phyloP scores from a whole-genome alignment of 1,140 invertebrate species.

The Coelopa frigida region DNA sequence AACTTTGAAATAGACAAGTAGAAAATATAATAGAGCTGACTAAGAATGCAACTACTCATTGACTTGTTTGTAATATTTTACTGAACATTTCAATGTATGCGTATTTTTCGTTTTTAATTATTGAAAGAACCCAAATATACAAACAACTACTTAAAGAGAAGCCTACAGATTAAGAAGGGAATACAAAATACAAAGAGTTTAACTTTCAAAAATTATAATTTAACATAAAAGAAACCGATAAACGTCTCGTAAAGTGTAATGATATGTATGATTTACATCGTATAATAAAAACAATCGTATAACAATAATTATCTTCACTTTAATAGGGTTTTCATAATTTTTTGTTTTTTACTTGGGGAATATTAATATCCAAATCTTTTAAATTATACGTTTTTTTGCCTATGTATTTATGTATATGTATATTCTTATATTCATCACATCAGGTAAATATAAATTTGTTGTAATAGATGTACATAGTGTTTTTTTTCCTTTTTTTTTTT shows the following conservation, averaged over 20 bases:
- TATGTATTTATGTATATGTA: slow-evolving; percentile 3
- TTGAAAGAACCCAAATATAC: too few species aligned
- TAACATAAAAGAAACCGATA: too few species aligned
- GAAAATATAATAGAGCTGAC: not conserved
- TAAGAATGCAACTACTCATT: not conserved
- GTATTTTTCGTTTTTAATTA: not conserved
- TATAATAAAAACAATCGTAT: too few species aligned
- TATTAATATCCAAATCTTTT: not conserved
- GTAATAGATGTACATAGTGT: slow-evolving; percentile 1
- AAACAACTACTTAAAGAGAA: too few species aligned
- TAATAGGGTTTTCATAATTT: slow-evolving; percentile 7
- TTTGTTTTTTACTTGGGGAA: not conserved
- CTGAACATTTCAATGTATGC: not conserved
- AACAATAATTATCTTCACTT: too few species aligned
- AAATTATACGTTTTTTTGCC: not conserved
- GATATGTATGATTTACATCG: too few species aligned
- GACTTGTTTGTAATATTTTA: not conserved
- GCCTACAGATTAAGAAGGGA: too few species aligned
- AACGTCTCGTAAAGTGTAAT: too few species aligned
- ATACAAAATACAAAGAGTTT: too few species aligned
- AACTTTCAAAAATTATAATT: too few species aligned
- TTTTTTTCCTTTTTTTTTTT: not conserved
- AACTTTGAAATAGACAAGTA: not conserved
- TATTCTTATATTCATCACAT: not conserved
- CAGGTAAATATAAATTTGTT: not conserved